Evolutionary conservation across 2,797 vertebrate species (phyloP).

Genomic region (Falco novaeseelandiae): DNA sequence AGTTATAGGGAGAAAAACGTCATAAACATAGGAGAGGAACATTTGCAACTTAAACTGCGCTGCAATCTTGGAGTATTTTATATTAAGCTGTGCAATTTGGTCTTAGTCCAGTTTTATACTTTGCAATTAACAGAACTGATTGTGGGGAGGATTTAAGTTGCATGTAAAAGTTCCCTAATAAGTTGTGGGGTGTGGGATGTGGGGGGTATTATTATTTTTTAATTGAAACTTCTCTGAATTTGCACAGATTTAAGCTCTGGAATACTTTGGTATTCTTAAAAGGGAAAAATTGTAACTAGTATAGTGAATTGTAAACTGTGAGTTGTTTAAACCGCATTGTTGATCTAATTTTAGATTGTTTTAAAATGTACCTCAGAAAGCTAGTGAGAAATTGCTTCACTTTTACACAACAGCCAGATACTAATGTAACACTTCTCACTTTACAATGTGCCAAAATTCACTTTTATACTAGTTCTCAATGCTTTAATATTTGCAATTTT

Average conservation of each 20-base stretch:
- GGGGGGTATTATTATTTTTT: background rate
- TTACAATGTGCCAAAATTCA: constrained; percentile 89
- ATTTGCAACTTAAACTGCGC: background rate
- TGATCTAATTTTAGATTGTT: constrained; percentile 66
- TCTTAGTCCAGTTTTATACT: background rate
- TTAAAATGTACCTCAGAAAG: constrained; percentile 76
- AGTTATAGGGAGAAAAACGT: constrained; percentile 83
- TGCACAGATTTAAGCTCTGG: constrained; percentile 83
- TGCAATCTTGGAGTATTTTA: background rate
- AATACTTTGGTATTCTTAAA: constrained; percentile 77
- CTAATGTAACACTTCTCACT: constrained; percentile 75
- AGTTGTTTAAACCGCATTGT: constrained; percentile 64
- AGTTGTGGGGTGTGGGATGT: background rate
- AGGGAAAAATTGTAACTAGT: constrained; percentile 76
- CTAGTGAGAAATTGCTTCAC: constrained; percentile 67
- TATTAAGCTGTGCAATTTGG: constrained; percentile 11
- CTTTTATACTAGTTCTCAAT: constrained; percentile 80
- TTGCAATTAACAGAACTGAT: background rate
- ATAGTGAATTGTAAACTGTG: constrained; percentile 76
- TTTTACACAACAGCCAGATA: constrained; percentile 45
- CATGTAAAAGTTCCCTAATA: constrained; percentile 31
- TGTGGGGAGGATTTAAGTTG: background rate
- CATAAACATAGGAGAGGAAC: constrained; percentile 53
- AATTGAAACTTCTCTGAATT: constrained; percentile 75
- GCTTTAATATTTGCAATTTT: constrained; percentile 79